Evolutionary conservation across 2,113 vertebrate genomes (phyloP).

Genomic region (Oceanodroma tethys): DNA sequence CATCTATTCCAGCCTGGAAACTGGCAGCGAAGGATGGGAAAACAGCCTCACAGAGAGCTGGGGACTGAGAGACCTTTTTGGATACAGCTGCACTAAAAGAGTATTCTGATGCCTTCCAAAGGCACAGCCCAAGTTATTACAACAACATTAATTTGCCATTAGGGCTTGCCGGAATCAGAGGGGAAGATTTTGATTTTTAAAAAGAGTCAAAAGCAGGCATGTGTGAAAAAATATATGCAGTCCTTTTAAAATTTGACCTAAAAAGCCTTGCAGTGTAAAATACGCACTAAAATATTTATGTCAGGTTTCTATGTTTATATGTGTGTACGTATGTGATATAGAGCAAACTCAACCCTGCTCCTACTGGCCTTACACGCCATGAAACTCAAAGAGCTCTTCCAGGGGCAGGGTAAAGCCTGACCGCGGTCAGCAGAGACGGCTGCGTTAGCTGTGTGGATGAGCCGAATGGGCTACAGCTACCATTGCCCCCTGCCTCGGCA

Average conservation of each 20-base stretch:
- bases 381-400: neutral
- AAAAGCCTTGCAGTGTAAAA: slow-evolving; percentile 13
- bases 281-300: slow-evolving; percentile 24
- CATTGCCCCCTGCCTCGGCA: neutral
- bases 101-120: neutral
- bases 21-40: neutral
- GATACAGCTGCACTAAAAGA: neutral
- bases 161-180: neutral
- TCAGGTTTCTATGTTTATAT: slow-evolving; percentile 5
- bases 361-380: neutral
- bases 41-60: neutral
- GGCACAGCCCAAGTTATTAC: neutral
- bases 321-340: fast-evolving
- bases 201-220: neutral
- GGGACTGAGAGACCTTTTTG: neutral
- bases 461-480: neutral
- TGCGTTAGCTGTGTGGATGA: neutral
- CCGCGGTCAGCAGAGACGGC: neutral
- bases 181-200: neutral
- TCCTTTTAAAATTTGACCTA: slow-evolving; percentile 32
- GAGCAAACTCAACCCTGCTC: neutral
- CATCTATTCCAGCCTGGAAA: neutral
- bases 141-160: neutral
- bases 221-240: neutral
- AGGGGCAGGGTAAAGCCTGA: neutral